Base-by-base conservation (phyloP, 2,888 invertebrate species). In the Euproctis similis region DNA sequence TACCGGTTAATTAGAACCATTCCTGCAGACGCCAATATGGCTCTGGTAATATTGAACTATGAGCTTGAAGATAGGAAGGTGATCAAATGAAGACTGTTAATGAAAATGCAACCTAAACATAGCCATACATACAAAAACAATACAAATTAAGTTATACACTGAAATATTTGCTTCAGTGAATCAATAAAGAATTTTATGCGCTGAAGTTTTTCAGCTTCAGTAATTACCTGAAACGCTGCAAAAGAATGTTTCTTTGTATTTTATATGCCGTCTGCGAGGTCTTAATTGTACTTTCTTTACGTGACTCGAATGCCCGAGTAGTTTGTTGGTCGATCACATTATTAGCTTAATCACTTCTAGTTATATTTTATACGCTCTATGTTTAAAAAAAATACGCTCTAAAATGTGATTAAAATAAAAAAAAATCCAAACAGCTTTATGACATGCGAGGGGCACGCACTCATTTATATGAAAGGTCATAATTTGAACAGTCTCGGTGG, bases 201-300 rank as follows among this genome's bases (percentile, higher is more conserved):
- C 46, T 47, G 52, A 53, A 39, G 56, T 59, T 59, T 60, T 64
- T 58, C 51, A 45, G 39, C 32, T 44, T 32, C 31, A 48, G 48
- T 56, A 60, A 63, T 65, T 65, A 61, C 55, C 48, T 61, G 53
- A 51, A 60, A 52, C 53, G 49, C 36, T 55, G 50, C 53, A 47
- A 40, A 56, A 60, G 65, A 69, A 72, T 68, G 62, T 66, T 55
- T 59, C 59, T 58, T 55, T 62, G 64, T 64, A 63, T 53, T 71
- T 73, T 67, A 63, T 71, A 73, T 72, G 71, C 71, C 64, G 64
- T 55, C 70, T 57, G 64, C 58, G 58, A 63, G 55, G 63, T 70
- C 69, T 68, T 75, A 75, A 77, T 77, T 75, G 66, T 69, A 63
- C 65, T 60, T 59, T 53, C 45, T 54, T 59, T 71, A 67, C 77